A percentile compares a stretch with the other conserved stretches of the same genome.
These are phyloP conservation scores for Diaphora mendica DNA, from an alignment of 2,888 invertebrate species.

Conservation along the genomic window DNA sequence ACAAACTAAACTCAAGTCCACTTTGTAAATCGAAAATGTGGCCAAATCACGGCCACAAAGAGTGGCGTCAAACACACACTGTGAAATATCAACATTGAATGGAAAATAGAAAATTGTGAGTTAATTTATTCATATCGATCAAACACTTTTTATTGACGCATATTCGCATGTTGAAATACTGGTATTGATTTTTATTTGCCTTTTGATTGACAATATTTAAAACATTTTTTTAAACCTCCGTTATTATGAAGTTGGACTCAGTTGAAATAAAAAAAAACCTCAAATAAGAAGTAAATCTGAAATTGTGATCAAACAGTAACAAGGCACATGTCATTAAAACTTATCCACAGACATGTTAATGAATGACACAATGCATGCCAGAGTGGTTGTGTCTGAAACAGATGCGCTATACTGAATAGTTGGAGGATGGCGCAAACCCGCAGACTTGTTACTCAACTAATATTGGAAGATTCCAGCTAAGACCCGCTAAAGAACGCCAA, in stretches of 20 bases:
- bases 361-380: slow-evolving; percentile 31
- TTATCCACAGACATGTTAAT: slow-evolving; percentile 31
- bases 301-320: not conserved
- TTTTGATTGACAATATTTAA: not conserved
- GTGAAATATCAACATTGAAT: not conserved
- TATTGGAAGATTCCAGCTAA: slow-evolving; percentile 29
- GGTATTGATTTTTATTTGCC: not conserved
- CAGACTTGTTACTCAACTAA: slow-evolving; percentile 32
- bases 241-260: not conserved
- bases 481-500: slow-evolving; percentile 36
- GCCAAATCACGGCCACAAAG: not conserved
- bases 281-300: not conserved
- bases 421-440: slow-evolving; percentile 3
- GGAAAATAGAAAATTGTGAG: not conserved
- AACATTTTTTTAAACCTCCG: not conserved
- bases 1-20: not conserved
- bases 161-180: not conserved
- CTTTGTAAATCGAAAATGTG: not conserved
- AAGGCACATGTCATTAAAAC: slow-evolving; percentile 15
- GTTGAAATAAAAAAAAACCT: not conserved
- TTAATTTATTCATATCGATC: not conserved
- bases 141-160: not conserved
- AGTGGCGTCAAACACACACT: not conserved
- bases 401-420: slow-evolving; percentile 11
- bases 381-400: slow-evolving; percentile 33